Evolutionary conservation across 2,113 vertebrate species (phyloP).

Genomic region (Dendrocopos noguchii): DNA sequence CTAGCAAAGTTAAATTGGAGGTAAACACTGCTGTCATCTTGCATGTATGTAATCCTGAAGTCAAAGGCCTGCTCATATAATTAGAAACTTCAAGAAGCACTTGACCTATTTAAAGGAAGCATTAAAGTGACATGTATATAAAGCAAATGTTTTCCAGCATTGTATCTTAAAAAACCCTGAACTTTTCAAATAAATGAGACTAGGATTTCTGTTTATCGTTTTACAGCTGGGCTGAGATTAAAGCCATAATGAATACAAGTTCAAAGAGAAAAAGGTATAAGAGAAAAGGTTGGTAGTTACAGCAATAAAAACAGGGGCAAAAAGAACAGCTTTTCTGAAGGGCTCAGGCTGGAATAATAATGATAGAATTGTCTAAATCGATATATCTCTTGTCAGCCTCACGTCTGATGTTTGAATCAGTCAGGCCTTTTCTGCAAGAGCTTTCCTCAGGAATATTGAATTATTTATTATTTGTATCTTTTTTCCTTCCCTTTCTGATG

Average conservation of each 20-base stretch:
- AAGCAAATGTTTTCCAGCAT: conserved; percentile 33
- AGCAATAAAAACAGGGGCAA: conserved; percentile 78
- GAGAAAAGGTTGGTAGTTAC: conserved; percentile 74
- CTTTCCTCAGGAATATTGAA: conserved; percentile 86
- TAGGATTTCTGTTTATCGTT: conserved; percentile 55
- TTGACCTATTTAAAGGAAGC: conserved; percentile 43
- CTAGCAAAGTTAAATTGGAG: conserved; percentile 32
- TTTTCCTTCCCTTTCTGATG: conserved; percentile 75
- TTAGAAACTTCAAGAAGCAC: conserved; percentile 61
- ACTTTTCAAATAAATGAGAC: background rate
- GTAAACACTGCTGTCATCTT: conserved; percentile 11
- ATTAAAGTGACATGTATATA: background rate
- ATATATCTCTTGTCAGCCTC: conserved; percentile 85
- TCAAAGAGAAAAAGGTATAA: conserved; percentile 71
- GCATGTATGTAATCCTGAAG: conserved; percentile 14
- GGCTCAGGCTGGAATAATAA: conserved; percentile 84
- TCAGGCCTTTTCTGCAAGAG: conserved; percentile 80
- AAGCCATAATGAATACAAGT: conserved; percentile 73
- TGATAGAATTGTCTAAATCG: conserved; percentile 87
- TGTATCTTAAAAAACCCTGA: conserved; percentile 17
- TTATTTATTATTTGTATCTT: conserved; percentile 90
- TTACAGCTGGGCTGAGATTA: conserved; percentile 66
- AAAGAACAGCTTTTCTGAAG: conserved; percentile 79
- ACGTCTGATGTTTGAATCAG: conserved; percentile 88
- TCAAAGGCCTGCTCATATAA: conserved; percentile 55